Evolutionary conservation across 2,888 invertebrate genomes (phyloP).

Genomic region (Eupithecia dodoneata): DNA sequence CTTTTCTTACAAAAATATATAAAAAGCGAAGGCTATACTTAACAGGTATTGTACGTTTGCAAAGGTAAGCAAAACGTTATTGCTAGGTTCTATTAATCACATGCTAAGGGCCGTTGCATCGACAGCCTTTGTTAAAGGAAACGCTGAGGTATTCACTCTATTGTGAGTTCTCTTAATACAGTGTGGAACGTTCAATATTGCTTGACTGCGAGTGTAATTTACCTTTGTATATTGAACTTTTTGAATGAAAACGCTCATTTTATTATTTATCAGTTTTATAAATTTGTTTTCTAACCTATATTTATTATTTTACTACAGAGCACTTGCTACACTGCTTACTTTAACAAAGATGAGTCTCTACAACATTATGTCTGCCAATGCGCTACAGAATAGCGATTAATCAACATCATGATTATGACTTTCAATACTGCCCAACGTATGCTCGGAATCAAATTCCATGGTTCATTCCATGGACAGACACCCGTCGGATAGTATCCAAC

Average conservation of each 20-base stretch:
- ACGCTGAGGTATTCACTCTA: conserved; percentile 39
- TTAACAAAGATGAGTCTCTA: neutral
- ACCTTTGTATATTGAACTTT: conserved; percentile 6
- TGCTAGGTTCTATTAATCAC: conserved; percentile 44
- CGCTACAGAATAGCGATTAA: neutral
- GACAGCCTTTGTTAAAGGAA: conserved; percentile 41
- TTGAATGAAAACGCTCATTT: neutral
- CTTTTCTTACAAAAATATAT: neutral
- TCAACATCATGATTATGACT: neutral
- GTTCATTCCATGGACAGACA: neutral
- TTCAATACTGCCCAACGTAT: neutral
- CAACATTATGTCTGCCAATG: neutral
- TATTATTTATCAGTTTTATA: neutral
- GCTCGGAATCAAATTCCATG: neutral
- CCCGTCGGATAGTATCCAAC: conserved; percentile 3
- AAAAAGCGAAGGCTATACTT: neutral
- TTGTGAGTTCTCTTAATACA: conserved; percentile 29
- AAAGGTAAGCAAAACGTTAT: conserved; percentile 37
- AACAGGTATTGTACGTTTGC: conserved; percentile 13
- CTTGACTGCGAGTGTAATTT: conserved; percentile 6
- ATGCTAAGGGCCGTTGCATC: conserved; percentile 31
- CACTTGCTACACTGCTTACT: neutral
- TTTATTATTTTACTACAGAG: neutral
- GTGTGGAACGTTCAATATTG: neutral
- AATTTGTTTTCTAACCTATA: neutral